A percentile compares a stretch with the other conserved stretches of the same genome.
Evolutionary conservation across 2,888 invertebrate species (phyloP).

Genomic region (Callinectes sapidus): DNA sequence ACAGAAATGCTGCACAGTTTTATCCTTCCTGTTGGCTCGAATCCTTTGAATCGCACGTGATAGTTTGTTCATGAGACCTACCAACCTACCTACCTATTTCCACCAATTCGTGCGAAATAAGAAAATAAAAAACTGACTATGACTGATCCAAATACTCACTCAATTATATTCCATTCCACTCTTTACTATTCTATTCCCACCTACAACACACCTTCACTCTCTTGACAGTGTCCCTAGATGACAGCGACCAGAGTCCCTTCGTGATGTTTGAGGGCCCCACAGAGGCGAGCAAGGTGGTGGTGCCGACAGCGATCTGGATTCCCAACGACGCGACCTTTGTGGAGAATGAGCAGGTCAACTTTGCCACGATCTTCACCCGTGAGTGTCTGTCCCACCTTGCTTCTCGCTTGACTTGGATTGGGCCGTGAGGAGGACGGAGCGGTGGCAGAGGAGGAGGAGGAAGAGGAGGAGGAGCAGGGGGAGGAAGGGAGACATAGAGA

Average conservation of each 20-base stretch:
- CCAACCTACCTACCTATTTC: too few species aligned
- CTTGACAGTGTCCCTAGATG: background rate
- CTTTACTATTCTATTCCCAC: too few species aligned
- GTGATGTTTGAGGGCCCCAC: conserved; percentile 43
- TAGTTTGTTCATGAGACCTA: too few species aligned
- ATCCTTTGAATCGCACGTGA: background rate
- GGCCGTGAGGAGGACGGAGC: too few species aligned
- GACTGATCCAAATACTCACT: too few species aligned
- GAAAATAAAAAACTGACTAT: too few species aligned
- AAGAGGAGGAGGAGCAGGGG: background rate
- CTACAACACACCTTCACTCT: background rate
- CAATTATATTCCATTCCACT: background rate
- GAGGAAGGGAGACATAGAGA: background rate
- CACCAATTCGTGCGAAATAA: too few species aligned
- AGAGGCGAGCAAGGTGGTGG: background rate
- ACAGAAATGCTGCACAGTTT: background rate
- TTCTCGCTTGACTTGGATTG: background rate
- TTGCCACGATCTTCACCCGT: conserved; percentile 45
- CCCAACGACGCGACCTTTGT: conserved; percentile 40
- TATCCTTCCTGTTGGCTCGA: background rate
- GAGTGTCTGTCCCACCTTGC: conserved; percentile 26
- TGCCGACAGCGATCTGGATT: background rate
- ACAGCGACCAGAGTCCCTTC: background rate
- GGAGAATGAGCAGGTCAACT: conserved; percentile 40
- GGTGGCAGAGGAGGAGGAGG: background rate